Evolutionary conservation across 2,888 invertebrate genomes (phyloP).

Genomic region (Sicus ferrugineus): DNA sequence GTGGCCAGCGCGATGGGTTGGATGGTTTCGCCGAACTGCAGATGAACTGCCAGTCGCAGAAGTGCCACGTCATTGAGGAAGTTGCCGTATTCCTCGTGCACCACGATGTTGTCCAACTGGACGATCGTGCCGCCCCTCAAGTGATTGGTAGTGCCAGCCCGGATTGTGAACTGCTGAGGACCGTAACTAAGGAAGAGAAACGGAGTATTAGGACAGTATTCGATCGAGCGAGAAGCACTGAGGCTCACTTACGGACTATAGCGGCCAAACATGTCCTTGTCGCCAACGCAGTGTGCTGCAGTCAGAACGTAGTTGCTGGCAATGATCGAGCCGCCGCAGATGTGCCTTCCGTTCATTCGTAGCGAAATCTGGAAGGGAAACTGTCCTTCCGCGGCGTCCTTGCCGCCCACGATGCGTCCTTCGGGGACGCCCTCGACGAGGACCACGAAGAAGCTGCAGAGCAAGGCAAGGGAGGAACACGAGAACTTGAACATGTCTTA

Average conservation of each 20-base stretch:
- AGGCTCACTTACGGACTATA: background rate
- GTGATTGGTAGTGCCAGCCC: conserved; percentile 59
- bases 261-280: background rate
- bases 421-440: conserved; percentile 15
- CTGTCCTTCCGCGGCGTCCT: conserved; percentile 52
- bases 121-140: conserved; percentile 52
- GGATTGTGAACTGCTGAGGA: conserved; percentile 49
- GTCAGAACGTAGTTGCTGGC: conserved; percentile 48
- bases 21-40: conserved; percentile 47
- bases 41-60: conserved; percentile 42
- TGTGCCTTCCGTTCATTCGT: conserved; percentile 48
- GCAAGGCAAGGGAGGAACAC: background rate
- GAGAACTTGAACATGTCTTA: background rate
- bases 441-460: background rate
- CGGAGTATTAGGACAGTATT: background rate
- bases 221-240: background rate
- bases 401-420: conserved; percentile 50
- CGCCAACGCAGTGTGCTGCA: conserved; percentile 56
- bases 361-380: conserved; percentile 62
- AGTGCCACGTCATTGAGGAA: conserved; percentile 53
- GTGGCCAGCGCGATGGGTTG: conserved; percentile 51
- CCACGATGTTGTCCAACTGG: conserved; percentile 38
- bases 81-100: conserved; percentile 49
- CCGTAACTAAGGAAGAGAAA: conserved; percentile 46
- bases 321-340: conserved; percentile 55